phyloP scores from a whole-genome alignment of 1,140 invertebrate genomes.

The Tetramorium alpestre region DNA sequence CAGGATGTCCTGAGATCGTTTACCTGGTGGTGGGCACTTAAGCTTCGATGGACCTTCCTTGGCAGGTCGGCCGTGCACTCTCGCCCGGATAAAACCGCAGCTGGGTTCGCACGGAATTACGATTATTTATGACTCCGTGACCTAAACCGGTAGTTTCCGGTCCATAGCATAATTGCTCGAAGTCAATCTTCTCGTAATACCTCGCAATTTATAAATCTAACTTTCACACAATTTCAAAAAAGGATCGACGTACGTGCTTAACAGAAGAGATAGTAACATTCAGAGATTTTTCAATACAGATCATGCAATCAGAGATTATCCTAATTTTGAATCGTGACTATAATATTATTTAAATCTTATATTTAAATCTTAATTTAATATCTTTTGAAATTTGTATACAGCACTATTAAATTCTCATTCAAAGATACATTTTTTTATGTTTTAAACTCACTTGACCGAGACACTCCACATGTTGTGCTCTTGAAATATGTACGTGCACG shows the following conservation, averaged over 20 bases:
- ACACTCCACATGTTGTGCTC: not conserved
- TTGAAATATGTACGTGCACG: constrained; percentile 30
- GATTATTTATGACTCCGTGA: constrained; percentile 52
- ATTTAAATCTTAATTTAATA: not conserved
- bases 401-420: not conserved
- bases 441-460: not conserved
- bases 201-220: constrained; percentile 32
- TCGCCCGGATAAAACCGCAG: constrained; percentile 49
- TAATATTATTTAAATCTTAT: not conserved
- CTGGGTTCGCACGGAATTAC: constrained; percentile 50
- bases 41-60: constrained; percentile 52
- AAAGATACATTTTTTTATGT: not conserved
- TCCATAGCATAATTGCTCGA: constrained; percentile 19
- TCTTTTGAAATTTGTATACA: not conserved
- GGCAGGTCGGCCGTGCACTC: constrained; percentile 34
- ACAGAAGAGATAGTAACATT: not conserved
- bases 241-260: not conserved
- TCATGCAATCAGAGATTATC: not conserved
- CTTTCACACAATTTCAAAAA: not conserved
- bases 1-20: constrained; percentile 41
- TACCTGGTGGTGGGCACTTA: constrained; percentile 51
- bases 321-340: not conserved
- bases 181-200: constrained; percentile 38
- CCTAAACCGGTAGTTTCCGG: constrained; percentile 22
- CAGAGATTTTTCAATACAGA: not conserved